Evolutionary conservation across 2,113 vertebrate genomes (phyloP), one percentile per base, ranked within the genome.

Genomic region (Lepisosteus oculatus): DNA sequence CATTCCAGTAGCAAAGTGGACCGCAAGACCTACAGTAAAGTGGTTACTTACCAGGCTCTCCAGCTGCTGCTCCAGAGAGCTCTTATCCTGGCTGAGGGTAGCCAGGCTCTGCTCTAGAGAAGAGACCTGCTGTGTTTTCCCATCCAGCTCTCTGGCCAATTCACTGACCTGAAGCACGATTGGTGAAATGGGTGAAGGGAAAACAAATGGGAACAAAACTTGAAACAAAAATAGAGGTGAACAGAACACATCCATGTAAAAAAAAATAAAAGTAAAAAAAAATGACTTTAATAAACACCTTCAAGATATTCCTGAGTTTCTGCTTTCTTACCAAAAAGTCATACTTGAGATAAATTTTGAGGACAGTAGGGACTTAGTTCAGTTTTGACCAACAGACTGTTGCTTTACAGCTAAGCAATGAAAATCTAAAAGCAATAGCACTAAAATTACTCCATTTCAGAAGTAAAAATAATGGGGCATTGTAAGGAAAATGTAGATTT

Each of bases 11-110:
- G 29, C 29, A 29, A 29, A 29, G 29, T 29, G 29, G 29, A 29
- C 29, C 29, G 2, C 29, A 29, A 29, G 29, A 29, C 29, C 29
- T 29, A 29, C 29, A 51, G 47, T 9, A 5, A 5, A 6, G 47
- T 51, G 15, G 42, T 74, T 77, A 88, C 95, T 94, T 88, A 98
- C 97, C 95, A 97, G 78, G 76, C 73, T 74, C 79, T 83, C 88
- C 73, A 96, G 92, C 66, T 97, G 92, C 77, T 92, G 87, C 79
- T 95, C 92, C 87, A 95, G 83, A 82, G 85, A 77, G 73, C 91
- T 87, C 78, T 93, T 97, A 74, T 92, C 88, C 86, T 91, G 90
- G 78, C 92, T 90, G 80, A 90, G 82, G 77, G 85, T 83, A 78
- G 84, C 81, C 85, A 96, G 82, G 79, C 75, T 93, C 87, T 92